A percentile compares a stretch with the other conserved stretches of the same genome.
These are phyloP conservation scores for Malacoraja senta DNA, from an alignment of 2,797 vertebrate species.

Conservation along the genomic window DNA sequence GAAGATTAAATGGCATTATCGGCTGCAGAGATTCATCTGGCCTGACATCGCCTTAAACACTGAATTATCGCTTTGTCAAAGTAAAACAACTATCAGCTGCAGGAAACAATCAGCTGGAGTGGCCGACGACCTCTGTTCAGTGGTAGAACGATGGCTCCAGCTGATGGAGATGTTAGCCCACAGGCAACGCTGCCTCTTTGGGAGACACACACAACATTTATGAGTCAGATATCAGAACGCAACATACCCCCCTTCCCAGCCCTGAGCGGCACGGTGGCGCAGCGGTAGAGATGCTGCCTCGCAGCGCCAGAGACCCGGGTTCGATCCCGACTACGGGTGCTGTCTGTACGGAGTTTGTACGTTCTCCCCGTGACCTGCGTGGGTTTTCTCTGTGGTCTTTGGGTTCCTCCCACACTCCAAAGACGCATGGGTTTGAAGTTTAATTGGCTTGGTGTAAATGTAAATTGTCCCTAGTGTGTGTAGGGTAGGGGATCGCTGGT, in stretches of 20 bases:
- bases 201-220: neutral
- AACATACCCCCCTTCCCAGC: neutral
- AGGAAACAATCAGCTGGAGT: slow-evolving; percentile 23
- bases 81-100: slow-evolving; percentile 28
- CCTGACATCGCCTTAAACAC: slow-evolving; percentile 38
- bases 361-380: no score
- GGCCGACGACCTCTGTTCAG: slow-evolving; percentile 4
- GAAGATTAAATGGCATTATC: slow-evolving; percentile 34
- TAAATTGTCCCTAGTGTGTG: no score
- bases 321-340: no score
- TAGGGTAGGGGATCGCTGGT: no score
- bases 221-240: neutral
- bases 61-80: slow-evolving; percentile 37
- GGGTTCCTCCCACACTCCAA: no score
- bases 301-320: no score
- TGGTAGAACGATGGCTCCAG: neutral
- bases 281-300: no score
- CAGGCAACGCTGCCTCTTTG: neutral
- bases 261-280: no score
- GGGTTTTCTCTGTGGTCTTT: no score
- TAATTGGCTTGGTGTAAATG: no score
- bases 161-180: slow-evolving; percentile 2
- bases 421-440: no score
- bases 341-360: no score
- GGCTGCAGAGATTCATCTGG: slow-evolving; percentile 25